Conservation (phyloP, 2,113 vertebrate genomes). For the Oreochromis niloticus region DNA sequence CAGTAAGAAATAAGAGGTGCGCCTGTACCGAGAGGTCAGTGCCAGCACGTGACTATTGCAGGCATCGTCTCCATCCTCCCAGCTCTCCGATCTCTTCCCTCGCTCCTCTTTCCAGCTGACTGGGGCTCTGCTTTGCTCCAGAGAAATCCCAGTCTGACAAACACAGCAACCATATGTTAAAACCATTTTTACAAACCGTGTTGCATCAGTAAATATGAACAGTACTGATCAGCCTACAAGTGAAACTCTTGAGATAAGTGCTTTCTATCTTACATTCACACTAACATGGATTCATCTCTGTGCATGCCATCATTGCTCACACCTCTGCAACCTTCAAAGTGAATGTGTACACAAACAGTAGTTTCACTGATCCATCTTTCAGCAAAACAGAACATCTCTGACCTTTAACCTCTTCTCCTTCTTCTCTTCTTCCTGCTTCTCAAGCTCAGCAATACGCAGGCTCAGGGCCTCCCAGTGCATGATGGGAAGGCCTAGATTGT, state of each 20-base stretch:
- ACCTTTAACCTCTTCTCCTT: slow-evolving; percentile 67
- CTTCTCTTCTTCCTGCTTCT: slow-evolving; percentile 73
- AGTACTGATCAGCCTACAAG: not conserved
- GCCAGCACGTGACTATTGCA: slow-evolving; percentile 66
- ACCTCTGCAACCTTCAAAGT: not conserved
- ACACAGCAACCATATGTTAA: not conserved
- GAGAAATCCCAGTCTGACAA: not conserved
- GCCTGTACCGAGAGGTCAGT: slow-evolving; percentile 68
- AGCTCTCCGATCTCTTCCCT: slow-evolving; percentile 42
- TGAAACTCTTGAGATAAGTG: not conserved
- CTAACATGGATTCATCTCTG: not conserved
- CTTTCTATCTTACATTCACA: not conserved
- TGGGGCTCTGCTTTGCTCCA: slow-evolving; percentile 15
- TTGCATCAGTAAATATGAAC: fast-evolving
- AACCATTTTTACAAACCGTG: not conserved
- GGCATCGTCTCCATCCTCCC: slow-evolving; percentile 63
- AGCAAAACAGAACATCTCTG: not conserved
- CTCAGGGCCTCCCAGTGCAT: slow-evolving; percentile 80
- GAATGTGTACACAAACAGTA: fast-evolving
- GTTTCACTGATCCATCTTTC: not conserved
- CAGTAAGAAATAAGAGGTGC: not conserved
- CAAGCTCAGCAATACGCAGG: slow-evolving; percentile 73
- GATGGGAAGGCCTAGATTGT: slow-evolving; percentile 73
- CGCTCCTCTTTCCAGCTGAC: slow-evolving; percentile 32
- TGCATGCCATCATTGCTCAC: not conserved